Base-by-base conservation (phyloP, 2,113 vertebrate genomes). In the Mesitornis unicolor region DNA sequence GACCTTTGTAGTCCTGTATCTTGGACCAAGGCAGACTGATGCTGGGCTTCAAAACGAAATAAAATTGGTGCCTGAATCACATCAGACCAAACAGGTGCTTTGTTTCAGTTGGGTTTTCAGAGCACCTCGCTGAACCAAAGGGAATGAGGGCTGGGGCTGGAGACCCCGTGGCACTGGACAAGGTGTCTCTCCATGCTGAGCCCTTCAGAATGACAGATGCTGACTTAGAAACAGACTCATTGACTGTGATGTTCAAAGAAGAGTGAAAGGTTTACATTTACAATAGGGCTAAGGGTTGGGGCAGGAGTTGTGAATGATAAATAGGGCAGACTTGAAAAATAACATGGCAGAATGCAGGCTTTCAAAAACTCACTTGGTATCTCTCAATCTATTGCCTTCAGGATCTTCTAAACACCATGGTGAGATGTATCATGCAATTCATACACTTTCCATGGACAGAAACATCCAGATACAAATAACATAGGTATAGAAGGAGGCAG, bases 151-250 rank as follows among this genome's bases (percentile, higher is more conserved):
- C 79, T n/a, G 25, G 12, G 13, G 48, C 79, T n/a, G 25, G 45
- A 61, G 9, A 25, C 5, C 31, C 16, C 4, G 2, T 22, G 43
- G 76, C 29, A 50, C 22, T 51, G 38, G 13, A 54, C 17, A 10
- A 53, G 7, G 13, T 10, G 19, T n/a, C 12, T 47, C 38, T 73
- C n/a, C n/a, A 6, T 0, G 0, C 12, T 1, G 9, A 59, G 29
- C 24, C 31, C 22, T 60, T 38, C 43, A 42, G 53, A 64, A 68
- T 5, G 28, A 33, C 47, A 65, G 36, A 61, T 31, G 10, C 3
- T 7, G 43, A 26, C 38, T 67, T 56, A 24, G 28, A 48, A 89
- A 79, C 22, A 67, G 20, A 36, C 3, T 60, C 47, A 53, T 0
- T 48, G 31, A 65, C 15, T 29, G 16, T 3, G 13, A 53, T 28